phyloP scores from a whole-genome alignment of 2,113 vertebrate species.

The Sitta europaea region DNA sequence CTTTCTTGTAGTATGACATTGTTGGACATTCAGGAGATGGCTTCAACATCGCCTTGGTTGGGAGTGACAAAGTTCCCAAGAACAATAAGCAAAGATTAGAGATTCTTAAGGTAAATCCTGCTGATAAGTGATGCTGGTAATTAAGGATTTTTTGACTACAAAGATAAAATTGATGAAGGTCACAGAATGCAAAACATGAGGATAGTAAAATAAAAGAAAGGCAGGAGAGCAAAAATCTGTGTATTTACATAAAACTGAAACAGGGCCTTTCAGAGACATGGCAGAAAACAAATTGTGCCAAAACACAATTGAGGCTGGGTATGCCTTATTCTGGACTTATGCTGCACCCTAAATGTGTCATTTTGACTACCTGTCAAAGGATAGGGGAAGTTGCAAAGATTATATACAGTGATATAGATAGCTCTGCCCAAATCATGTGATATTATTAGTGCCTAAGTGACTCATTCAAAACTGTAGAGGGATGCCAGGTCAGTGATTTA shows the following conservation, averaged over 20 bases:
- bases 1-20: conserved; percentile 85
- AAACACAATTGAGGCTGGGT: neutral
- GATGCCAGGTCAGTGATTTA: neutral
- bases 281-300: neutral
- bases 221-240: neutral
- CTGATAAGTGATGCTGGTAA: neutral
- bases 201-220: neutral
- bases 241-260: neutral
- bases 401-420: neutral
- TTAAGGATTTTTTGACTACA: neutral
- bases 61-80: conserved; percentile 82
- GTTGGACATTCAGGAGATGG: conserved; percentile 91
- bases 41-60: conserved; percentile 84
- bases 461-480: neutral
- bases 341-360: neutral
- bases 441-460: neutral
- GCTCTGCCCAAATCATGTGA: neutral
- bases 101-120: conserved; percentile 85
- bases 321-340: neutral
- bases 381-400: neutral
- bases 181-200: neutral
- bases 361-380: neutral
- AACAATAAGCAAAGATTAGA: conserved; percentile 93
- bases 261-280: neutral
- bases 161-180: neutral